These are phyloP conservation scores for Propsilocerus akamusi DNA, from an alignment of 1,140 invertebrate species.

Conservation along the genomic window DNA sequence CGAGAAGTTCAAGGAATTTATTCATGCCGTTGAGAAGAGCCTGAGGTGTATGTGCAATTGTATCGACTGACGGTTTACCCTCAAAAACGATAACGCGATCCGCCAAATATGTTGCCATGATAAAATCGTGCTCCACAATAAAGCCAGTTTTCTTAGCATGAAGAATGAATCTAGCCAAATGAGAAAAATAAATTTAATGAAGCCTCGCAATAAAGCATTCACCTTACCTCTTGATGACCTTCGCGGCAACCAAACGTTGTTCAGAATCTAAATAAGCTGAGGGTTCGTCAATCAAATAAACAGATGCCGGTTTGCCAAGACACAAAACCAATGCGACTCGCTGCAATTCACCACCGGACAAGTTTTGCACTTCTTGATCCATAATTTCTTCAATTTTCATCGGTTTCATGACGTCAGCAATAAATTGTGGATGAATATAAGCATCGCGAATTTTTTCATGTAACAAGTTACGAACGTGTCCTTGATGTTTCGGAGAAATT, in stretches of 20 bases:
- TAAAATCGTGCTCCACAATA: slow-evolving; percentile 99
- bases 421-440: slow-evolving; percentile 91
- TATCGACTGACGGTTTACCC: slow-evolving; percentile 73
- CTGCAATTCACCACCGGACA: slow-evolving; percentile 98
- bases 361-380: slow-evolving; percentile 96
- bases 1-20: slow-evolving; percentile 85
- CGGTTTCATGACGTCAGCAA: slow-evolving; percentile 98
- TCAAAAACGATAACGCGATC: slow-evolving; percentile 99
- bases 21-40: slow-evolving; percentile 96
- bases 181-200: slow-evolving; percentile 6
- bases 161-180: slow-evolving; percentile 71
- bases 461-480: slow-evolving; percentile 75
- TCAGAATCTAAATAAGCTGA: slow-evolving; percentile 99
- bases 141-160: slow-evolving; percentile 99
- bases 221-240: slow-evolving; percentile 87
- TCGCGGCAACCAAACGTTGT: slow-evolving; percentile 97
- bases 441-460: slow-evolving; percentile 95
- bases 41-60: slow-evolving; percentile 82
- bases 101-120: slow-evolving; percentile 98
- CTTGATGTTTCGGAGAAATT: slow-evolving; percentile 95
- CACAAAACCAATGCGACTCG: slow-evolving; percentile 90
- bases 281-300: slow-evolving; percentile 98
- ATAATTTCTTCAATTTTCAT: slow-evolving; percentile 95
- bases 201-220: slow-evolving; percentile 1
- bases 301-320: slow-evolving; percentile 95